Conservation (phyloP, 2,888 invertebrate species). For the Tortrix viridana region DNA sequence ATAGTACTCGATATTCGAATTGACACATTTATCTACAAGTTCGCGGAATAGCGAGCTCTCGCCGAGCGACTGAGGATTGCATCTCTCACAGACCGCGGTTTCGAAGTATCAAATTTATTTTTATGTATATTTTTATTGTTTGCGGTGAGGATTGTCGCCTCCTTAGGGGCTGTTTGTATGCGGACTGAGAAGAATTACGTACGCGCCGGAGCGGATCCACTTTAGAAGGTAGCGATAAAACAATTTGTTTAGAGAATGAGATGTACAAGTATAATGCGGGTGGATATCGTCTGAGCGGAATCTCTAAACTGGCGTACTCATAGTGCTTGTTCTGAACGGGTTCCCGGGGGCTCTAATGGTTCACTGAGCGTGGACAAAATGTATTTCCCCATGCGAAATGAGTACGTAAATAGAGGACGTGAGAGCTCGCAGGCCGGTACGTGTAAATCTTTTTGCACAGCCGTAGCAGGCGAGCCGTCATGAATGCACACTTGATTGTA, state of each 20-base stretch:
- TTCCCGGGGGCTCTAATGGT: constrained; percentile 54
- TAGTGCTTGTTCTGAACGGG: constrained; percentile 63
- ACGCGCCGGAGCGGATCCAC: constrained; percentile 69
- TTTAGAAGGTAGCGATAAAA: constrained; percentile 75
- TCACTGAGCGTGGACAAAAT: constrained; percentile 52
- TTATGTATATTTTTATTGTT: constrained; percentile 82
- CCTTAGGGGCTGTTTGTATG: constrained; percentile 81
- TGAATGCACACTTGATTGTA: constrained; percentile 70
- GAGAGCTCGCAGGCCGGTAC: constrained; percentile 17
- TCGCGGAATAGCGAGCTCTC: constrained; percentile 28
- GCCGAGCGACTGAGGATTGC: constrained; percentile 51
- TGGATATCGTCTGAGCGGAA: constrained; percentile 59
- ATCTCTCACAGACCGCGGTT: constrained; percentile 66
- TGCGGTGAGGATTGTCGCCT: constrained; percentile 79
- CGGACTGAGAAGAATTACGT: constrained; percentile 78
- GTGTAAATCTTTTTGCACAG: constrained; percentile 49
- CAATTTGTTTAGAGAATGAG: constrained; percentile 77
- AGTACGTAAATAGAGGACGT: constrained; percentile 41
- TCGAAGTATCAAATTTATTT: constrained; percentile 78
- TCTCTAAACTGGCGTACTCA: constrained; percentile 59
- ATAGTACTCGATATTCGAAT: constrained; percentile 55
- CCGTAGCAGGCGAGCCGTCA: constrained; percentile 38
- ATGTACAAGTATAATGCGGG: constrained; percentile 65
- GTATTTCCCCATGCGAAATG: constrained; percentile 61
- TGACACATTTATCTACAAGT: constrained; percentile 42